These are phyloP conservation scores for Trachops cirrhosus DNA, from an alignment of 2,797 vertebrate species.

Conservation along the genomic window DNA sequence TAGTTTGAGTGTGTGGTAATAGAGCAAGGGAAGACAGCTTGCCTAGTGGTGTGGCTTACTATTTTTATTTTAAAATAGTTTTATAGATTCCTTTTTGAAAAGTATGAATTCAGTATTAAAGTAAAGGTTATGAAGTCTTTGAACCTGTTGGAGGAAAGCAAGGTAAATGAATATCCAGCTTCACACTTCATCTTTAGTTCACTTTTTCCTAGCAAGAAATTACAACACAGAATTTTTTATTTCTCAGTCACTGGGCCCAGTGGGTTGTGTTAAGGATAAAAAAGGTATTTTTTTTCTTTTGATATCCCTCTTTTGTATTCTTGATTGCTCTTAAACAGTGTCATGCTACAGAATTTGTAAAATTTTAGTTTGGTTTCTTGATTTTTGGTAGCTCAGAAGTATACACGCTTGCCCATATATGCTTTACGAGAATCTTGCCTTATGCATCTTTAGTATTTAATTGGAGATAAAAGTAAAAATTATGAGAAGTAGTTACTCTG, in stretches of 20 bases:
- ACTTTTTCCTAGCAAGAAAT: neutral
- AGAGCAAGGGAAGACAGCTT: conserved; percentile 36
- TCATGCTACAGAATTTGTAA: conserved; percentile 33
- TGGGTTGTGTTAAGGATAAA: conserved; percentile 28
- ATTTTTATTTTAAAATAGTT: conserved; percentile 57
- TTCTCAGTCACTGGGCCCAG: neutral
- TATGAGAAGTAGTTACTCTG: conserved; percentile 20
- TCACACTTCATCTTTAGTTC: conserved; percentile 39
- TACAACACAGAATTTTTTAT: conserved; percentile 35
- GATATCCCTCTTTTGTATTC: conserved; percentile 38
- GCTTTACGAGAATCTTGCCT: neutral
- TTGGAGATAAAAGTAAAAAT: conserved; percentile 70
- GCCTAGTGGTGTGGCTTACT: conserved; percentile 29
- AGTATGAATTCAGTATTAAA: conserved; percentile 7
- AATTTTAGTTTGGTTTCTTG: conserved; percentile 48
- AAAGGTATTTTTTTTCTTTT: conserved; percentile 26
- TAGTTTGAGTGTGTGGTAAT: neutral
- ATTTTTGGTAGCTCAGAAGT: conserved; percentile 8
- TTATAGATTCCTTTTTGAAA: conserved; percentile 18
- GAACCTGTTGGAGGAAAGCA: conserved; percentile 71
- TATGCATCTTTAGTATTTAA: conserved; percentile 35
- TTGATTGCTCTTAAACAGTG: conserved; percentile 27
- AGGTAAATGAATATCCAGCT: conserved; percentile 42
- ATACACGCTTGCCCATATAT: neutral
- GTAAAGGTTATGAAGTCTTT: conserved; percentile 55